These are phyloP conservation scores for Notothenia rossii DNA, from an alignment of 2,113 vertebrate genomes.

Conservation along the genomic window DNA sequence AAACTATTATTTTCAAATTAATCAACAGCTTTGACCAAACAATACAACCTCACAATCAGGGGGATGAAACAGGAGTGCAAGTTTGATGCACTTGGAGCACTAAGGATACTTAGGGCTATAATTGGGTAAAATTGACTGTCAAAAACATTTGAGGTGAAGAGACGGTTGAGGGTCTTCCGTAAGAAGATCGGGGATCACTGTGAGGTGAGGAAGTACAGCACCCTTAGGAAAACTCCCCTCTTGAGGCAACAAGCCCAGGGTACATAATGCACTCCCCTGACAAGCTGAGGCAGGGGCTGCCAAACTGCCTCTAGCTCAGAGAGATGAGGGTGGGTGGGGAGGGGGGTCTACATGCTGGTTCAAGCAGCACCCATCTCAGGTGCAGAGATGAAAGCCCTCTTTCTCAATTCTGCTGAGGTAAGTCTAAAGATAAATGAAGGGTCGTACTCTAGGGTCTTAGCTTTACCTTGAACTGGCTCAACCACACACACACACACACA, in stretches of 20 bases:
- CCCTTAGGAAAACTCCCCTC: constrained; percentile 28
- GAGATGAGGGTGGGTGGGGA: constrained; percentile 22
- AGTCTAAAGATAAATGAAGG: neutral
- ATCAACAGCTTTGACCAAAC: neutral
- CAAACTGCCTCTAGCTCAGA: constrained; percentile 54
- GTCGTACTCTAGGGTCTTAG: neutral
- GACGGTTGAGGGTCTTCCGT: neutral
- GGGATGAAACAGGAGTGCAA: neutral
- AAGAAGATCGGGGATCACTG: constrained; percentile 10
- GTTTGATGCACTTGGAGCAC: neutral
- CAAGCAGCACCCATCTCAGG: constrained; percentile 27
- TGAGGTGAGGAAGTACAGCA: constrained; percentile 13
- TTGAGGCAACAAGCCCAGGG: constrained; percentile 21
- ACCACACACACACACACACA: neutral
- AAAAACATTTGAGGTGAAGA: neutral
- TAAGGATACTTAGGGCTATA: no score
- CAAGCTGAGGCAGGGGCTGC: constrained; percentile 66
- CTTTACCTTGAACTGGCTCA: neutral
- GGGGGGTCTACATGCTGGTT: constrained; percentile 32
- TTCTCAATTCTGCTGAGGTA: neutral
- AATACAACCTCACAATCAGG: neutral
- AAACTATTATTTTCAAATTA: neutral
- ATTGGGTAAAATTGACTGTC: neutral
- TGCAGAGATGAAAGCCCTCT: constrained; percentile 1
- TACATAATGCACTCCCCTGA: constrained; percentile 45